Evolutionary conservation across 2,113 vertebrate genomes (phyloP).

Genomic region (Apteryx owenii): DNA sequence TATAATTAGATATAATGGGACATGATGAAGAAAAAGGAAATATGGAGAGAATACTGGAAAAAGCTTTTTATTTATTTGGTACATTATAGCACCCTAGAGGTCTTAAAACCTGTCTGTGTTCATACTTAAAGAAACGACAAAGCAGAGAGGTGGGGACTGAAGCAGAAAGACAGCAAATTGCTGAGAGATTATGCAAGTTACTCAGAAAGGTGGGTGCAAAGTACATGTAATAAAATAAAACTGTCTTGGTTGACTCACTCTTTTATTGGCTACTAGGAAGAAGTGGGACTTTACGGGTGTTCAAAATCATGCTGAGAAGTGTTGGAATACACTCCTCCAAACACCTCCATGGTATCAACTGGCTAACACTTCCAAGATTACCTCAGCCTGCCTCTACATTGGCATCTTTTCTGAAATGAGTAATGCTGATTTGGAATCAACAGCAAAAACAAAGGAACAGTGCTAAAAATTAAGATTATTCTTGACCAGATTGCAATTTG

Average conservation of each 20-base stretch:
- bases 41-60: neutral
- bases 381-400: neutral
- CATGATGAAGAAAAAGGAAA: neutral
- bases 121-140: neutral
- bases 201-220: neutral
- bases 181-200: neutral
- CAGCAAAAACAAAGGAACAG: neutral
- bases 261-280: neutral
- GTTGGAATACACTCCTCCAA: neutral
- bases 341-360: neutral
- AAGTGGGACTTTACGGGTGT: neutral
- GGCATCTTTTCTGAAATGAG: neutral
- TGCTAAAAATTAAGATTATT: neutral
- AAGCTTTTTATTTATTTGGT: neutral
- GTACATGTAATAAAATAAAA: neutral
- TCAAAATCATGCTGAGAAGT: neutral
- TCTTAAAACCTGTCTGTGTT: neutral
- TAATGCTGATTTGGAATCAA: neutral
- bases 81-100: neutral
- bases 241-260: neutral
- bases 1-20: neutral
- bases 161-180: neutral
- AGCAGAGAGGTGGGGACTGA: neutral
- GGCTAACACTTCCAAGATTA: neutral
- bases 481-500: neutral